Base-by-base conservation (phyloP, 2,797 vertebrate genomes). In the Podarcis lilfordi region DNA sequence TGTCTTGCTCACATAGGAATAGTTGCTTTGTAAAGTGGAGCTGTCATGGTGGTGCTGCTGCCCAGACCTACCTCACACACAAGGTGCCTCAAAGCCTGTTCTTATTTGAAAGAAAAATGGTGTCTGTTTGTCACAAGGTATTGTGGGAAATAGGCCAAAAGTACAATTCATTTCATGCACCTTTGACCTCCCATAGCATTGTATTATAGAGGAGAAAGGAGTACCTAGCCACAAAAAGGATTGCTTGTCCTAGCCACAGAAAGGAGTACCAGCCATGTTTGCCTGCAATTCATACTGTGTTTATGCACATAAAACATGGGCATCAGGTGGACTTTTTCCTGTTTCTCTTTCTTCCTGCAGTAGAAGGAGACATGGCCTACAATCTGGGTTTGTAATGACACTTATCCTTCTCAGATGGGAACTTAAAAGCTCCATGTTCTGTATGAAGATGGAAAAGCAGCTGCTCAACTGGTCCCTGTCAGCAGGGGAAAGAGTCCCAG, bases 401-500 rank as follows among this genome's bases (percentile, higher is more conserved):
- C 13, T 45, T 6, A 37, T 6, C 75, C 9, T 3, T 43, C 45
- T 19, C 27, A 29, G 29, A 64, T 74, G 11, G 43, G 79, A 27
- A 87, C 4, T 40, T 5, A 40, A 75, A 32, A 8, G 2, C 50
- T 80, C 8, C 59, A 84, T 86, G 69, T 45, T 79, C 35, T 86
- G 23, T 35, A 43, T 29, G 81, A 88, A 50, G 7, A 89, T 69
- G 19, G 74, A 90, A 94, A 59, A 59, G 27, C 25, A 91, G 43
- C n/a, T 86, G 68, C 59, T 78, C 72, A 91, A 86, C 80, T 86
- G 82, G 88, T 84, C 87, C 3, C 66, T 89, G 59, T 17, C 35
- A 86, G 1, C 11, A 25, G 71, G 84, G 84, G 75, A 93, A 92
- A 0, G 55, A 21, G 29, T 86, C 74, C 84, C 88, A 61, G 32